A percentile compares a stretch with the other conserved stretches of the same genome.
Conservation (phyloP, 2,888 invertebrate genomes). For the Apotomis turbidana region DNA sequence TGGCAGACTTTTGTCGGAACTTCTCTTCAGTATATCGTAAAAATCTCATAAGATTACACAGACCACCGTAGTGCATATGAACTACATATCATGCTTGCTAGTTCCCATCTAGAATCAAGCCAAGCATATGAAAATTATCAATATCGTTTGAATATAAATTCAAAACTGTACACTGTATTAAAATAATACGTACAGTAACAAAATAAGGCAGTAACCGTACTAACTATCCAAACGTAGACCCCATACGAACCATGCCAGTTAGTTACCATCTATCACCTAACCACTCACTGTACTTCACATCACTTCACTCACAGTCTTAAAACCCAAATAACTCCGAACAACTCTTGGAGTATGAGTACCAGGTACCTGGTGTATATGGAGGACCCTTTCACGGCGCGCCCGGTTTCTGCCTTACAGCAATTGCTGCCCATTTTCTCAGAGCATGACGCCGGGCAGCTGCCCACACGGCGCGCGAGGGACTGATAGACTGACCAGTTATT, state of each 20-base stretch:
- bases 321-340: conserved; percentile 67
- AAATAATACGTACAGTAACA: too few species aligned
- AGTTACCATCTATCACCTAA: conserved; percentile 45
- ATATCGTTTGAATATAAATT: too few species aligned
- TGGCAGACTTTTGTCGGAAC: too few species aligned
- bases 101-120: too few species aligned
- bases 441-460: conserved; percentile 66
- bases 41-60: too few species aligned
- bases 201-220: too few species aligned
- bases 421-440: conserved; percentile 81
- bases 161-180: too few species aligned
- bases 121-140: too few species aligned
- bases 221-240: neutral
- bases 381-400: conserved; percentile 72
- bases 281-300: conserved; percentile 54
- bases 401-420: conserved; percentile 84
- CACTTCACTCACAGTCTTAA: conserved; percentile 70
- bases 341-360: conserved; percentile 69
- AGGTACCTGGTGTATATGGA: conserved; percentile 82
- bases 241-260: conserved; percentile 8
- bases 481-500: conserved; percentile 67
- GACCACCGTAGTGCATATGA: too few species aligned
- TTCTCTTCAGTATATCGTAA: too few species aligned
- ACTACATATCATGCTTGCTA: too few species aligned
- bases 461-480: conserved; percentile 62